Evolutionary conservation across 2,797 vertebrate species (phyloP), one percentile per base, ranked within the genome.

Genomic region (Phyllotis vaccarum): DNA sequence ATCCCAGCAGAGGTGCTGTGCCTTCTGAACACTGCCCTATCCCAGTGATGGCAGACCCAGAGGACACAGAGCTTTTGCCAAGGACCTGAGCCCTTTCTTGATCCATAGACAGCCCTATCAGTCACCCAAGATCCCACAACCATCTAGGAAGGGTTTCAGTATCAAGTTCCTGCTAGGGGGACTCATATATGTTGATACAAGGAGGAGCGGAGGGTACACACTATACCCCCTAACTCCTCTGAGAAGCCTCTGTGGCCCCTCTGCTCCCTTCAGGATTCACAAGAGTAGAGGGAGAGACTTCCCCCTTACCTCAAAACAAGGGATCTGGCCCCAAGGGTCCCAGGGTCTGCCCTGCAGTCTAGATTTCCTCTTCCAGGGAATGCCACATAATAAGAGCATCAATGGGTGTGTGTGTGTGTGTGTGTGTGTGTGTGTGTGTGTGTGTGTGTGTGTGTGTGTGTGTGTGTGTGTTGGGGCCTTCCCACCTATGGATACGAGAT

Each of bases 361-460:
- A 75, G 99, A 99, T 85, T 98, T 98, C 82, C 98, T 99, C 98
- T 97, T 99, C 93, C 99, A 99, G 75, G 99, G 99, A 0, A 99
- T 99, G 90, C 99, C 99, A 0, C 99, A 99, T 52, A 99, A 99
- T 96, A 99, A 99, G 94, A 99, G 99, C 17, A 99, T 99, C 76
- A 99, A 99, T 74, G 99, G 46, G 22, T 34, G 3, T 66, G 5
- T 66, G 99, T 1, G 98, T 96, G 0, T 97, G 97, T 97, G 70
- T 96, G 87, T 49, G 46, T 49, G 46, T 5, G 56, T 58, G 56
- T 58, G 56, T 58, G 56, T 58, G 56, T 54, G 54, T 54, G 54
- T 54, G 54, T 49, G 5, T 9, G 46, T 49, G 46, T 9, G 24
- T 16, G 4, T 66, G 13, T 34, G 99, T 1, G 98, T 96, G 0